Evolutionary conservation across 2,888 invertebrate genomes (phyloP).

Genomic region (Toxonevra muliebris): DNA sequence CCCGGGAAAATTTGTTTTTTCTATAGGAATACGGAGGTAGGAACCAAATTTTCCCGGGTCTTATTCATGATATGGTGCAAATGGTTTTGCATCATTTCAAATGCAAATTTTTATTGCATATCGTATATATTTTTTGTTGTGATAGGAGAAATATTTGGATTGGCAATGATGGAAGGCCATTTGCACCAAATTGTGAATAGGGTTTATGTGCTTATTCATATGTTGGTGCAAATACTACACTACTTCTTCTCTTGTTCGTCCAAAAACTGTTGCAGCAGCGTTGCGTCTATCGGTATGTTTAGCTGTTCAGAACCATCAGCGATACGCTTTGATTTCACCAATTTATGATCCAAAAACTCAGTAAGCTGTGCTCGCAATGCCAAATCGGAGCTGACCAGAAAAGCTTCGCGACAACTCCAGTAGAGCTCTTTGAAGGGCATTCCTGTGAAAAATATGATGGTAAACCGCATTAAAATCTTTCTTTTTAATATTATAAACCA

Average conservation of each 20-base stretch:
- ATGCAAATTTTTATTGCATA: too few relatives aligned
- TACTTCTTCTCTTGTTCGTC: slow-evolving; percentile 66
- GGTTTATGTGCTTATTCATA: too few relatives aligned
- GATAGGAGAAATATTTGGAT: too few relatives aligned
- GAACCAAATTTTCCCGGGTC: too few relatives aligned
- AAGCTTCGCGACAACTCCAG: slow-evolving; percentile 89
- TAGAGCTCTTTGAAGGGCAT: slow-evolving; percentile 89
- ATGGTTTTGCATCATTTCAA: too few relatives aligned
- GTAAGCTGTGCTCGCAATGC: slow-evolving; percentile 90
- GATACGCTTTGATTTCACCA: slow-evolving; percentile 82
- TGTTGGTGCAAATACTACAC: background rate
- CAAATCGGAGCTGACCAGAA: slow-evolving; percentile 93
- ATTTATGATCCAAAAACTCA: slow-evolving; percentile 94
- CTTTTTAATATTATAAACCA: too few relatives aligned
- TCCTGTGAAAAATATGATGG: slow-evolving; percentile 67
- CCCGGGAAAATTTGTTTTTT: too few relatives aligned
- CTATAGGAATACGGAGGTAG: too few relatives aligned
- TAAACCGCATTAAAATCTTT: too few relatives aligned
- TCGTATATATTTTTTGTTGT: too few relatives aligned
- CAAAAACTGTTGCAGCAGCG: slow-evolving; percentile 80
- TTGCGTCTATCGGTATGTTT: slow-evolving; percentile 78
- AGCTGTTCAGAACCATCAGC: slow-evolving; percentile 87
- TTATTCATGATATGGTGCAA: too few relatives aligned
- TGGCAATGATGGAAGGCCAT: slow-evolving; percentile 1
- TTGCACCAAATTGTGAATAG: too few relatives aligned